Base-by-base conservation (phyloP, 2,888 invertebrate species). In the Branchellion lobata region DNA sequence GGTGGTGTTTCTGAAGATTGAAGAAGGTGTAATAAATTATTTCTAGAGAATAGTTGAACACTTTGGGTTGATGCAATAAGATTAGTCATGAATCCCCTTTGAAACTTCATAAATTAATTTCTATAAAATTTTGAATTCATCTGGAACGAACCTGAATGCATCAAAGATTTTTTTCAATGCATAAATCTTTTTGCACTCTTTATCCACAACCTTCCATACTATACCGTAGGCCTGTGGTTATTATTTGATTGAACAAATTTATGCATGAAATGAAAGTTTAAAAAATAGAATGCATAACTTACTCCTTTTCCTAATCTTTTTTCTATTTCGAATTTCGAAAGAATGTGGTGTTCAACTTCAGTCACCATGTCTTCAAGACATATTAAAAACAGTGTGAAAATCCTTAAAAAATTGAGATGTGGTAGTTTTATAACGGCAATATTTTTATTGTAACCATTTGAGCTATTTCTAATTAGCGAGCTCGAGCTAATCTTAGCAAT, bases 131-230 rank as follows among this genome's bases (percentile, higher is more conserved):
- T n/a, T n/a, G n/a, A n/a, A n/a, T n/a, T n/a, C n/a, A n/a, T n/a
- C n/a, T n/a, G n/a, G n/a, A n/a, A n/a, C n/a, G n/a, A 57, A 57
- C 61, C 61, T 91, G 87, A 98, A 99, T 18, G 98, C 98, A 88
- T 99, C 98, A 88, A 96, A 98, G 84, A 98, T 98, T 89, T 99
- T 98, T 88, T 98, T 99, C 74, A 99, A 92, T 0, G 98, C 98
- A 69, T 99, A 94, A 2, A 93, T 92, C 85, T 94, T 93, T 84
- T 92, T 93, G 27, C 92, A 92, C 86, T 93, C 92, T 86, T 91
- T 92, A 85, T 97, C 96, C 47, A 93, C 89, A 0, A 97, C 98
- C 88, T 97, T 96, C 97, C 97, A 99, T 0, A 98, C 98, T 82
- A 98, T 96, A 0, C 98, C 96, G 87, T 97, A 97, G 1, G 96